Percentiles rank a stretch among this genome's conserved stretches.
Conservation (phyloP, 2,888 invertebrate genomes). For the Synanthedon formicaeformis region DNA sequence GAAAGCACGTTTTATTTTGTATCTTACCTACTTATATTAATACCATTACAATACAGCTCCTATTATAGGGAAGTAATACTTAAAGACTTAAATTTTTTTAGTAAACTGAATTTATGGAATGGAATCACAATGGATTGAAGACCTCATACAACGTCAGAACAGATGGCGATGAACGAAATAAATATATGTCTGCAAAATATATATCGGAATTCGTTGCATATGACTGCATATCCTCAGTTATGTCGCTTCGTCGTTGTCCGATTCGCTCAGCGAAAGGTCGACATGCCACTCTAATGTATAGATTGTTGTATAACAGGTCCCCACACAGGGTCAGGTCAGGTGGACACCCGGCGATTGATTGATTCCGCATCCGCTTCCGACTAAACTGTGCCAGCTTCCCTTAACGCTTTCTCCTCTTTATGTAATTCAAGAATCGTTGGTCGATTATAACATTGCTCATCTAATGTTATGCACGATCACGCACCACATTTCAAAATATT, state of each 20-base stretch:
- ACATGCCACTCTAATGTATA: slow-evolving; percentile 37
- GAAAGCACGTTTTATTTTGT: too few species aligned
- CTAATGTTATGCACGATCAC: slow-evolving; percentile 21
- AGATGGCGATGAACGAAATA: too few species aligned
- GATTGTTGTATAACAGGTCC: slow-evolving; percentile 52
- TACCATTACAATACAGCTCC: too few species aligned
- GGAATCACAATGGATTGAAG: too few species aligned
- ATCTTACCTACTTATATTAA: too few species aligned
- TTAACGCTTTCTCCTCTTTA: slow-evolving; percentile 47
- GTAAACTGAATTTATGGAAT: too few species aligned
- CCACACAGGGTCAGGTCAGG: slow-evolving; percentile 47
- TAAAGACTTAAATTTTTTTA: too few species aligned
- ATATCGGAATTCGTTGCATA: slow-evolving; percentile 4
- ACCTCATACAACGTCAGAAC: too few species aligned
- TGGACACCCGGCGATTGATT: slow-evolving; percentile 16
- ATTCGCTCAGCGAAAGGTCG: slow-evolving; percentile 36
- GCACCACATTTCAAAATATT: slow-evolving; percentile 11
- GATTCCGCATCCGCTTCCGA: slow-evolving; percentile 63
- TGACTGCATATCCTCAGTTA: slow-evolving; percentile 11
- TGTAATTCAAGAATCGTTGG: slow-evolving; percentile 20
- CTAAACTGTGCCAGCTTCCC: slow-evolving; percentile 24
- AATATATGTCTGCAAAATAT: not conserved
- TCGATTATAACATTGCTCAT: slow-evolving; percentile 3
- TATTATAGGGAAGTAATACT: too few species aligned
- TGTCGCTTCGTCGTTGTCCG: slow-evolving; percentile 6